Evolutionary conservation across 2,888 invertebrate genomes (phyloP).

Genomic region (Tenthredo mesomela): DNA sequence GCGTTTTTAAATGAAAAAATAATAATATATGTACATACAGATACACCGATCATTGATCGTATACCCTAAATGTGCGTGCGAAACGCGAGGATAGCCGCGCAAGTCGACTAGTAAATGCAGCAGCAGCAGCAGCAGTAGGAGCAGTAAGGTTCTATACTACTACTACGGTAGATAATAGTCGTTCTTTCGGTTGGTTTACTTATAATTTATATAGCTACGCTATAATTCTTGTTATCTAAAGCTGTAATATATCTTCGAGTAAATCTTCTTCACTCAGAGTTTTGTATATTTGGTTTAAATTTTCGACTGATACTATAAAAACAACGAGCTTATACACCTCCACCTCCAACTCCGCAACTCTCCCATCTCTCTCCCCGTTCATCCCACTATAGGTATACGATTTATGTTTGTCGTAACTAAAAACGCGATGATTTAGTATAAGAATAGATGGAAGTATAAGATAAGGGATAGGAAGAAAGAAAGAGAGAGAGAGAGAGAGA

Average conservation of each 20-base stretch:
- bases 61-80: background rate
- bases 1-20: background rate
- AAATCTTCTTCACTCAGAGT: background rate
- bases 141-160: slow-evolving; percentile 2
- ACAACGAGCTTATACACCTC: background rate
- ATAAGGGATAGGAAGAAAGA: background rate
- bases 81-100: slow-evolving; percentile 13
- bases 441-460: background rate
- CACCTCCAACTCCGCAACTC: background rate
- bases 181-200: slow-evolving; percentile 18
- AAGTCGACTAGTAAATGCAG: background rate
- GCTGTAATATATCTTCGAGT: slow-evolving; percentile 9
- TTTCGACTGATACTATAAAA: background rate
- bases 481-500: background rate
- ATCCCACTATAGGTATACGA: too few species aligned
- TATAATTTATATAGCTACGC: slow-evolving; percentile 1
- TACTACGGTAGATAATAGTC: background rate
- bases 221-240: slow-evolving; percentile 30
- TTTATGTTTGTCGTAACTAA: background rate
- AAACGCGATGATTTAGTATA: background rate
- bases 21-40: background rate
- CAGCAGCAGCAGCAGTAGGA: too few species aligned
- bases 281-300: background rate
- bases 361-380: background rate
- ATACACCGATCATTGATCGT: slow-evolving; percentile 42